phyloP scores from a whole-genome alignment of 2,888 invertebrate genomes.

The Oligia fasciuncula region DNA sequence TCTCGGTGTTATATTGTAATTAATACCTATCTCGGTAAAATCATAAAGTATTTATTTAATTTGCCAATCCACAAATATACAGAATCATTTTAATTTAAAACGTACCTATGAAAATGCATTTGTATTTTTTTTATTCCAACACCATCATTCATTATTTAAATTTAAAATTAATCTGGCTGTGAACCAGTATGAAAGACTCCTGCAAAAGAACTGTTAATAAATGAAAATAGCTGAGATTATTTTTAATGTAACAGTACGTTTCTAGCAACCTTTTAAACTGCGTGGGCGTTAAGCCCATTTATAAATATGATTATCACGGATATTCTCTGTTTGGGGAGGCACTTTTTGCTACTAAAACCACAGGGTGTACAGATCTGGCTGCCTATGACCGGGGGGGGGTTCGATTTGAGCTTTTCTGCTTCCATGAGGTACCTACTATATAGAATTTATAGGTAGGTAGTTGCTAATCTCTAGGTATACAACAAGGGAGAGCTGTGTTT shows the following conservation, averaged over 20 bases:
- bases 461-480: not conserved
- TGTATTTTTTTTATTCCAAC: not conserved
- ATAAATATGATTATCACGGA: not conserved
- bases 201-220: not conserved
- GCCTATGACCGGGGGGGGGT: not conserved
- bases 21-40: not conserved
- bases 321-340: not conserved
- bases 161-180: not conserved
- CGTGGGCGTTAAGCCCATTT: too few relatives aligned
- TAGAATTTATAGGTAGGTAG: not conserved
- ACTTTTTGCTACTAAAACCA: not conserved
- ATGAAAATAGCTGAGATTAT: not conserved
- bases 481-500: not conserved
- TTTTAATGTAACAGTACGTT: too few relatives aligned
- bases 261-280: too few relatives aligned
- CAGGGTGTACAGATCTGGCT: not conserved
- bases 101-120: not conserved
- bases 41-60: not conserved
- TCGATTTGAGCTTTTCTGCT: not conserved
- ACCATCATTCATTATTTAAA: not conserved
- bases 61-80: not conserved
- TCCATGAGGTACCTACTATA: not conserved
- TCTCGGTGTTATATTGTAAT: not conserved
- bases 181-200: not conserved
- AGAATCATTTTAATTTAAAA: not conserved